Evolutionary conservation across 2,113 vertebrate species (phyloP).

Genomic region (Orthochromis malagaraziensis): DNA sequence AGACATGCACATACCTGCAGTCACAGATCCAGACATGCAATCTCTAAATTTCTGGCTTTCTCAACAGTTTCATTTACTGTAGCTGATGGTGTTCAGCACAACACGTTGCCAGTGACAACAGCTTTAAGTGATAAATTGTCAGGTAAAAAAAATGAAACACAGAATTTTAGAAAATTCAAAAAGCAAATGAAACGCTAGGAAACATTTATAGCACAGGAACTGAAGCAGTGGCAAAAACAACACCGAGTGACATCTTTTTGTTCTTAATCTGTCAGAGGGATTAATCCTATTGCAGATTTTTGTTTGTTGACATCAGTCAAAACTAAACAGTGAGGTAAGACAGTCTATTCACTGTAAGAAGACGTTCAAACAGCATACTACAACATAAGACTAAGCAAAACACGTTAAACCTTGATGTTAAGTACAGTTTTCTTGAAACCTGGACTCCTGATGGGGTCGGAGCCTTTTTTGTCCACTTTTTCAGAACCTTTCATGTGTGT

Average conservation of each 20-base stretch:
- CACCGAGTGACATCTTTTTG: background rate
- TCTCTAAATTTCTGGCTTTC: background rate
- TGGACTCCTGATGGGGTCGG: background rate
- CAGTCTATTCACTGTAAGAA: background rate
- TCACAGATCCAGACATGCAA: background rate
- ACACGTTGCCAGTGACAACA: background rate
- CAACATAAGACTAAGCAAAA: background rate
- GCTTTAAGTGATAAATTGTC: background rate
- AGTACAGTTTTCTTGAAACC: background rate
- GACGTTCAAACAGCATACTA: background rate
- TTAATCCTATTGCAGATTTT: background rate
- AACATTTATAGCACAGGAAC: background rate
- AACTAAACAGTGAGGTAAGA: background rate
- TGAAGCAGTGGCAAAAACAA: background rate
- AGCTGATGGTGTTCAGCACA: background rate
- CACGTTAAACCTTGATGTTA: background rate
- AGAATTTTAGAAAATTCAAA: background rate
- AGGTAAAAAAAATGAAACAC: background rate
- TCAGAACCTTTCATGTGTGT: background rate
- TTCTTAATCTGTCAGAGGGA: background rate
- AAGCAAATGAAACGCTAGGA: background rate
- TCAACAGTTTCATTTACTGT: background rate
- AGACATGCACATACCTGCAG: constrained; percentile 26
- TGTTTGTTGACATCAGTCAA: background rate
- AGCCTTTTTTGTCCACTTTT: background rate